Evolutionary conservation across 2,797 vertebrate genomes (phyloP), one percentile per base, ranked within the genome.

Genomic region (Premnoplex brunnescens): DNA sequence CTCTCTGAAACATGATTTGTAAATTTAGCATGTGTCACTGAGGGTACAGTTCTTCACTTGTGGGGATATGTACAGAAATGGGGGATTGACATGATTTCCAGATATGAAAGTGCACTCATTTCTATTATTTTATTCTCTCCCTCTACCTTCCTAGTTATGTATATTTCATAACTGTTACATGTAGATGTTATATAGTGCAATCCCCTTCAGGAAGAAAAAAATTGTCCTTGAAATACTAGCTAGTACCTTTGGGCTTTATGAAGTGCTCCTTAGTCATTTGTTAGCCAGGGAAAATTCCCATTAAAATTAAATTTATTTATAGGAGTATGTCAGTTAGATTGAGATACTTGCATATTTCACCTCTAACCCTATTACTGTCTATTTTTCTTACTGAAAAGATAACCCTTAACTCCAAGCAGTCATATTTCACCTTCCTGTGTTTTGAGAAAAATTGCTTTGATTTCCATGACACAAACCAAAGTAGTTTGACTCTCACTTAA

Each of bases 161-260:
- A 84, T 97, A 92, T 96, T 96, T 96, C 68, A 89, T 93, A 94
- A 83, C 44, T 75, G 56, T 58, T 77, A 43, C 81, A 78, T 77
- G 85, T 88, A 94, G 64, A 81, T 91, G 64, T 85, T 92, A 91
- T 58, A 76, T 72, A 93, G 64, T 72, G 48, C 59, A 67, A 62
- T 94, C n/a, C 43, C 64, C 60, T 85, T 94, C 54, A 89, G 60
- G 81, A 92, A 89, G 73, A 85, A 87, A 79, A 79, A 73, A 87
- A 51, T 14, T 23, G 78, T 85, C 91, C 95, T 94, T 95, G 92
- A 93, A 94, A 89, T 88, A 89, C 58, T 85, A 89, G 64, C 64
- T 83, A 15, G 56, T 89, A 87, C 60, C 63, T 81, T 73, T 93
- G 85, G 68, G 83, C 64, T 88, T 88, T 89, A 56, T 91, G 24